Evolutionary conservation across 2,888 invertebrate genomes (phyloP).

Genomic region (Eretmocerus hayati): DNA sequence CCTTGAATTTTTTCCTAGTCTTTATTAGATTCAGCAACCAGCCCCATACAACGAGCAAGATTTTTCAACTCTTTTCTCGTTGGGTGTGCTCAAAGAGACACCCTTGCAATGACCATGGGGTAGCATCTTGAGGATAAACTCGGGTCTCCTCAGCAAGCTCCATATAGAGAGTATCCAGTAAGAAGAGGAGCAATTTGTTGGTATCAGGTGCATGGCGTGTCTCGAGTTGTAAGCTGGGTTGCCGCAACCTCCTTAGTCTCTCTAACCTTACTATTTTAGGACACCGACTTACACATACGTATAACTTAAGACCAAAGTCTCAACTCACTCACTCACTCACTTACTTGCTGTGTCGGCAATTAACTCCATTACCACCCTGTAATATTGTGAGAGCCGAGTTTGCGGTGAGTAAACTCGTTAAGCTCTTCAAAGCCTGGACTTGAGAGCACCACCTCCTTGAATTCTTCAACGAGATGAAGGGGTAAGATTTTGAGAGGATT

Average conservation of each 20-base stretch:
- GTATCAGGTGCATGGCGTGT: conserved; percentile 45
- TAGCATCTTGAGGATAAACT: conserved; percentile 29
- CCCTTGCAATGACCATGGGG: conserved; percentile 16
- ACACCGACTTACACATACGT: too few relatives aligned
- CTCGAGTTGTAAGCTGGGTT: conserved; percentile 45
- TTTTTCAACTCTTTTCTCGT: too few relatives aligned
- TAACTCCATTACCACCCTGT: conserved; percentile 47
- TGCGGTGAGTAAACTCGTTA: conserved; percentile 39
- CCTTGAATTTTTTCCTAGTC: too few relatives aligned
- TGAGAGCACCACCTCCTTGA: conserved; percentile 15
- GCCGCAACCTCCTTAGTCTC: background rate
- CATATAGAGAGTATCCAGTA: conserved; percentile 26
- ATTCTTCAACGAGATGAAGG: too few relatives aligned
- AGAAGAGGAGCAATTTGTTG: conserved; percentile 41
- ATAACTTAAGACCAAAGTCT: too few relatives aligned
- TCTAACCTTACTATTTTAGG: background rate
- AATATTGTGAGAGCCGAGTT: conserved; percentile 34
- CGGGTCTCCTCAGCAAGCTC: conserved; percentile 8
- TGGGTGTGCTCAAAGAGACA: background rate
- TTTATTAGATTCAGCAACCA: too few relatives aligned
- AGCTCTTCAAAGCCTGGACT: conserved; percentile 38
- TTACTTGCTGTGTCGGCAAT: conserved; percentile 35
- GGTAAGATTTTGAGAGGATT: too few relatives aligned
- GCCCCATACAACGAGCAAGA: conserved; percentile 19
- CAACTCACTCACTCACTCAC: background rate